Evolutionary conservation across 1,140 invertebrate species (phyloP), one percentile per base, ranked within the genome.

Genomic region (Trachymyrmex septentrionalis): DNA sequence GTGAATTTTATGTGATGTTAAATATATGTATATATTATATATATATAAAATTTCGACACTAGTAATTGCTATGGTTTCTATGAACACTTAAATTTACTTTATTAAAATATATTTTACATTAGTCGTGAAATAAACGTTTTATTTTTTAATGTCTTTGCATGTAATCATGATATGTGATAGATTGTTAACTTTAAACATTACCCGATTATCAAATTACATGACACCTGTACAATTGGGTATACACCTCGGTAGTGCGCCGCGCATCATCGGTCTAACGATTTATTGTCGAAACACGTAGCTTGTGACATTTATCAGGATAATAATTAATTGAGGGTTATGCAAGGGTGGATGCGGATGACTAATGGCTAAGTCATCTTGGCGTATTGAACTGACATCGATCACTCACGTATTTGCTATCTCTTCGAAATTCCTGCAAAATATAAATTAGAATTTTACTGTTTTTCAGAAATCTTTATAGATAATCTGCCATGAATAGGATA

Each of bases 321-420:
- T 92, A 92, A 92, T 90, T 92, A 92, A 92, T 92, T 91, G 89
- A 27, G 72, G 64, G 77, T 86, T 82, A 61, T 59, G 21, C 53
- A 78, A 69, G 21, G 14, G 66, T 6, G 89, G 89, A 63, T 80
- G 27, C 57, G 38, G 81, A 77, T 91, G 85, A 91, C 78, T 91
- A 89, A 91, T 87, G 77, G 72, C 44, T 63, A 76, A 86, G 50
- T 57, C 10, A 48, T 34, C 9, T 44, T 21, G 57, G 44, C 55
- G 34, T 44, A 86, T 91, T 78, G 91, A 89, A 91, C 61, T 34
- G 75, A 73, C 77, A 89, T 89, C 64, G 78, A 88, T 88, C 71
- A 80, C 30, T 16, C 73, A 63, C 34, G 19, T 66, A 78, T 50
- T 57, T 61, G 55, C 3, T 24, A 21, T 67, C 77, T 69, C 84